A percentile compares a stretch with the other conserved stretches of the same genome.
These are phyloP conservation scores for Acleris cristana DNA, from an alignment of 2,888 invertebrate species.

Conservation along the genomic window DNA sequence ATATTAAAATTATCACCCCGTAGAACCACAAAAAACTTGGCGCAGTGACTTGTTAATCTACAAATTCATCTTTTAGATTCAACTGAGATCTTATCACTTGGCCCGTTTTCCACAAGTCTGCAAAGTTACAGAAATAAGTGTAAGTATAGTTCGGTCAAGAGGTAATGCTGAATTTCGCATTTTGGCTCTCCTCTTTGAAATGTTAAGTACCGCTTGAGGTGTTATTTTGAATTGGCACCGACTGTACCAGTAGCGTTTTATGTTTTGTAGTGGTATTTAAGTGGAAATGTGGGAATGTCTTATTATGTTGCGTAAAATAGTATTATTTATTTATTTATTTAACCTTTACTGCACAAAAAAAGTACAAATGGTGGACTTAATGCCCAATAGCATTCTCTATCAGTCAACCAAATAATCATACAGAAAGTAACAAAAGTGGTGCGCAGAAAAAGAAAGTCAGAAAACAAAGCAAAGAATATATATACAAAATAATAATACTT, in stretches of 20 bases:
- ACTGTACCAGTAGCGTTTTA: conserved; percentile 1
- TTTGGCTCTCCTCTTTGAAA: conserved; percentile 31
- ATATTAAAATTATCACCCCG: background rate
- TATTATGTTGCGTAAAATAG: background rate
- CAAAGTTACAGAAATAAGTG: conserved; percentile 41
- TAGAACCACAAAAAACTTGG: background rate
- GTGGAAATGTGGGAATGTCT: background rate
- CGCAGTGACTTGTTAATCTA: background rate
- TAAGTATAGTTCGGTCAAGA: conserved; percentile 45
- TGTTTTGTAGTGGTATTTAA: conserved; percentile 21
- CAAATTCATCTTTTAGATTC: conserved; percentile 8
- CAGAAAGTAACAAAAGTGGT: too few species aligned
- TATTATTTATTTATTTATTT: too few species aligned
- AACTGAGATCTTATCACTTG: conserved; percentile 26
- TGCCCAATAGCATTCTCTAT: too few species aligned
- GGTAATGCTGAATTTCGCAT: conserved; percentile 30
- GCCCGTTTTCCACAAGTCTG: conserved; percentile 31
- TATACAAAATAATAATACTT: too few species aligned
- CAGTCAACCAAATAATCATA: too few species aligned
- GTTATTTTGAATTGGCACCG: conserved; percentile 25
- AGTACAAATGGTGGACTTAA: too few species aligned
- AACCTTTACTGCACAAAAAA: too few species aligned
- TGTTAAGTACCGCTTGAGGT: conserved; percentile 32
- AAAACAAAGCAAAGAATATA: too few species aligned
- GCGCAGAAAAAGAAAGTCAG: too few species aligned